Evolutionary conservation across 2,113 vertebrate genomes (phyloP).

Genomic region (Sinosuthora webbiana): DNA sequence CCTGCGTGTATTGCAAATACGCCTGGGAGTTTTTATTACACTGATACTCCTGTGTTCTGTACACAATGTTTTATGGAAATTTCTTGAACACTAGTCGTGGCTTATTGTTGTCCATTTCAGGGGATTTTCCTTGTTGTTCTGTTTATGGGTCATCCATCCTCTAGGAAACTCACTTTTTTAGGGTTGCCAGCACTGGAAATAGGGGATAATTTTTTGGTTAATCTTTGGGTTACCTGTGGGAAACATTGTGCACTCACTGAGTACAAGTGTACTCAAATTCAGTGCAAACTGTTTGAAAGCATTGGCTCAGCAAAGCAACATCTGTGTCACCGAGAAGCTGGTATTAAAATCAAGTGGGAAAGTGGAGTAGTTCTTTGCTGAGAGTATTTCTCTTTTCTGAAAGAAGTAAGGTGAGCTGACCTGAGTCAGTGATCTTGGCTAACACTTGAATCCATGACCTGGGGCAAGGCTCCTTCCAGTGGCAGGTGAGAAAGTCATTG

Average conservation of each 20-base stretch:
- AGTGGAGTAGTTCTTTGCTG: neutral
- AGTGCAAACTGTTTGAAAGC: neutral
- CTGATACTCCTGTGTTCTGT: neutral
- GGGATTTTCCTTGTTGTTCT: neutral
- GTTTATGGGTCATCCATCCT: neutral
- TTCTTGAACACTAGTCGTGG: neutral
- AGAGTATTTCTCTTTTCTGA: neutral
- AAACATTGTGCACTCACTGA: rapidly evolving
- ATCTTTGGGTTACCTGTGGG: neutral
- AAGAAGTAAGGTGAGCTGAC: neutral
- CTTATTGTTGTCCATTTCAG: neutral
- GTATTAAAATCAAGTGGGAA: neutral
- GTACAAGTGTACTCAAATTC: neutral
- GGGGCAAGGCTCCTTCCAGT: neutral
- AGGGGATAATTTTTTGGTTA: neutral
- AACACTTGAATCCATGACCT: neutral
- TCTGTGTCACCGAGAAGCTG: neutral
- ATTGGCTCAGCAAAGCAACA: neutral
- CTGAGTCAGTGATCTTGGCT: neutral
- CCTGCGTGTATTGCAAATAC: neutral
- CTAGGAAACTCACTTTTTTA: neutral
- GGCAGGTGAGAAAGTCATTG: neutral
- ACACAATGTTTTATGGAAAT: neutral
- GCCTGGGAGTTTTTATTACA: neutral
- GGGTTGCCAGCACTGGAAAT: neutral